phyloP scores from a whole-genome alignment of 2,888 invertebrate species.

The Rotaria sp. region DNA sequence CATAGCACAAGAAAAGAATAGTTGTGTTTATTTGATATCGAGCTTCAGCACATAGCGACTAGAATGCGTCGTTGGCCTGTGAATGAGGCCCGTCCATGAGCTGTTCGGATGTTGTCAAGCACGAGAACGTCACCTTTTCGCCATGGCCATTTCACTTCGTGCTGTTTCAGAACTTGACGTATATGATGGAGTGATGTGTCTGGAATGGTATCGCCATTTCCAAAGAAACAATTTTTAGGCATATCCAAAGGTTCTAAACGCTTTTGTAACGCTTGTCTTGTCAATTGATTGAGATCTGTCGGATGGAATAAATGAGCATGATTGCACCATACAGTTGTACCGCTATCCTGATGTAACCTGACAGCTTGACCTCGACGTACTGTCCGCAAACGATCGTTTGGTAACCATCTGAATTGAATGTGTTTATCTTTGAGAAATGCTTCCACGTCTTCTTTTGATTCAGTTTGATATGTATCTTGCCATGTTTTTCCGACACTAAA shows the following conservation, averaged over 20 bases:
- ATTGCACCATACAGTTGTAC: neutral
- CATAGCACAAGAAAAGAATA: no score
- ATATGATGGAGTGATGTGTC: neutral
- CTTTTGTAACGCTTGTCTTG: neutral
- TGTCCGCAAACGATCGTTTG: neutral
- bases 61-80: neutral
- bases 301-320: constrained; percentile 18
- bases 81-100: neutral
- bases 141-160: neutral
- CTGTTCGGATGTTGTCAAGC: neutral
- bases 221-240: constrained; percentile 9
- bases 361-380: neutral
- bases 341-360: neutral
- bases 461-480: constrained; percentile 5
- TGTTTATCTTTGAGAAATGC: neutral
- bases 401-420: neutral
- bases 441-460: neutral
- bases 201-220: neutral
- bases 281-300: neutral
- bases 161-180: neutral
- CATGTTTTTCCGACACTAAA: neutral
- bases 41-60: neutral
- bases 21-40: no score
- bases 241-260: neutral
- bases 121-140: neutral